These are phyloP conservation scores for Hafferia zeledoni DNA, from an alignment of 2,797 vertebrate species.

Conservation along the genomic window DNA sequence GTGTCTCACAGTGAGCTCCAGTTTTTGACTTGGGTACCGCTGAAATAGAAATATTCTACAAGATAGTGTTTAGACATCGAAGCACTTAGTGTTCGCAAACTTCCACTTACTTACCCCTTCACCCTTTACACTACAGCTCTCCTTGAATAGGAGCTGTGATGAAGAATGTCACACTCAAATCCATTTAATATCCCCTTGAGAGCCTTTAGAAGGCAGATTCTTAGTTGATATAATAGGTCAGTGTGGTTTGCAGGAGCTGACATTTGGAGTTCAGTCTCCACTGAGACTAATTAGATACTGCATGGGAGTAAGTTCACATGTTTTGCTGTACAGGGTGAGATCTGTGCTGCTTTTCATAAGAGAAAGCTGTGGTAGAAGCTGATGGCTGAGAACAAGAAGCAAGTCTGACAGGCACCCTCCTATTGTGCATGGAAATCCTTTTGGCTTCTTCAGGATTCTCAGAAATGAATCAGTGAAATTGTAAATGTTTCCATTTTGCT, in stretches of 20 bases:
- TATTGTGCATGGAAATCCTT: accelerated
- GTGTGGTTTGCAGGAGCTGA: background rate
- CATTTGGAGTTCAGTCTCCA: background rate
- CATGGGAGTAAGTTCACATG: background rate
- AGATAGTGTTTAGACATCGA: background rate
- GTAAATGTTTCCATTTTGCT: background rate
- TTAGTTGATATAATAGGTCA: background rate
- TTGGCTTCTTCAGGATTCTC: background rate
- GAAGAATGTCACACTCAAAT: background rate
- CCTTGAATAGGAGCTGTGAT: background rate
- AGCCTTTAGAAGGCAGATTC: background rate
- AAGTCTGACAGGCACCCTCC: background rate
- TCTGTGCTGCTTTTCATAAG: background rate
- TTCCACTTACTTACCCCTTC: background rate
- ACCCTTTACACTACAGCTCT: background rate
- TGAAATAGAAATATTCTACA: background rate
- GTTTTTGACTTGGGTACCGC: background rate
- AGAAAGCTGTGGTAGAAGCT: background rate
- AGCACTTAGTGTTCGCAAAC: background rate
- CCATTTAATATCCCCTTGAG: background rate
- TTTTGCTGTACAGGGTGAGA: background rate
- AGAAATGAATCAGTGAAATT: background rate
- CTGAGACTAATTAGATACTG: background rate
- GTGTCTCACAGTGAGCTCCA: background rate
- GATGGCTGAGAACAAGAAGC: background rate